A percentile compares a stretch with the other conserved stretches of the same genome.
phyloP scores from a whole-genome alignment of 2,113 vertebrate genomes.

The Malaclemys terrapin region DNA sequence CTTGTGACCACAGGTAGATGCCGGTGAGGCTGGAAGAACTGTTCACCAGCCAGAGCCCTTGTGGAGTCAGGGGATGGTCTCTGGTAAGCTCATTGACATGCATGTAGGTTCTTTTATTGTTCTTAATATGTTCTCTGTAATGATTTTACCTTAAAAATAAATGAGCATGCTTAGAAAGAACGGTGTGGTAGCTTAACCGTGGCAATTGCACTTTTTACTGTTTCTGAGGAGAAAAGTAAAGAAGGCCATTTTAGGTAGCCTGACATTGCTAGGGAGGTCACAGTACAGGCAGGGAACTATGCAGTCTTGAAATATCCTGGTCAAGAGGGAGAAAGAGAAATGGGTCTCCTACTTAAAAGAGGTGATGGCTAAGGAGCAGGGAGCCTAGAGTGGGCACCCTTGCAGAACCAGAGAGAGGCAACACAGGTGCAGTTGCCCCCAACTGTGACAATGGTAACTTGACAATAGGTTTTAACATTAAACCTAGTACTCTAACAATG shows the following conservation, averaged over 20 bases:
- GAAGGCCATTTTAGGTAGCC: not conserved
- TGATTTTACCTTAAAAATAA: not conserved
- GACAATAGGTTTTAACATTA: not conserved
- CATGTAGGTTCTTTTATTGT: not conserved
- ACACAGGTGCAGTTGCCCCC: not conserved
- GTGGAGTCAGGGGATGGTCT: not conserved
- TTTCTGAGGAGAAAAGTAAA: not conserved
- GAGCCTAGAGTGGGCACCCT: not conserved
- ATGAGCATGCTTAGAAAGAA: not conserved
- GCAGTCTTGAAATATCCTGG: not conserved
- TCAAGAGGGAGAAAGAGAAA: not conserved
- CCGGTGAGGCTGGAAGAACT: not conserved
- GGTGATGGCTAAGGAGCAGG: not conserved
- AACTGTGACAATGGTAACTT: not conserved
- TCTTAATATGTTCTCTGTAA: not conserved
- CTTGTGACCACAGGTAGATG: not conserved
- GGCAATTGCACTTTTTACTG: not conserved
- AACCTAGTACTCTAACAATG: not conserved
- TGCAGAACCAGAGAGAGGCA: not conserved
- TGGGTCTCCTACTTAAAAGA: not conserved
- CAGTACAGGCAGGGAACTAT: not conserved
- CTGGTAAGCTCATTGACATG: not conserved
- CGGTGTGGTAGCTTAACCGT: not conserved
- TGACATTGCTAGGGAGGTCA: not conserved
- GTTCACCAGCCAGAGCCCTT: not conserved